phyloP scores from a whole-genome alignment of 1,140 invertebrate genomes.

The Halictus rubicundus region DNA sequence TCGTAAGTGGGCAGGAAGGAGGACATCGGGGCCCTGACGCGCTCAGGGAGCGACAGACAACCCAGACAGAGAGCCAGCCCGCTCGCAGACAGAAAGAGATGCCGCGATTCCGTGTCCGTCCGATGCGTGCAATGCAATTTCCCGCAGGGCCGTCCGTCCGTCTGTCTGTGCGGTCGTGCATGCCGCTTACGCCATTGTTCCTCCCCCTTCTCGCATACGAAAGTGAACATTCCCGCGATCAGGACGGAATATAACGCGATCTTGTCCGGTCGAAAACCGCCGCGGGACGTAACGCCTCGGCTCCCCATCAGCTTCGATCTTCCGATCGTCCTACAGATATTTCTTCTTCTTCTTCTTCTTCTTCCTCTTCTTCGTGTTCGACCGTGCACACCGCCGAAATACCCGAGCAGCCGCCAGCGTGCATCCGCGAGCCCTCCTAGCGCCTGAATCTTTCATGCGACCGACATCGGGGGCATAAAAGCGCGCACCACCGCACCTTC shows the following conservation, averaged over 20 bases:
- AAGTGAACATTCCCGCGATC: constrained; percentile 66
- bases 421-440: constrained; percentile 9
- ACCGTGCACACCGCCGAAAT: constrained; percentile 7
- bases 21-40: constrained; percentile 62
- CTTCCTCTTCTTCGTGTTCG: too few species aligned
- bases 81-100: neutral
- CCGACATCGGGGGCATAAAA: constrained; percentile 29
- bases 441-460: constrained; percentile 46
- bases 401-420: neutral
- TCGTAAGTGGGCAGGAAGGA: constrained; percentile 69
- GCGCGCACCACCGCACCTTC: neutral
- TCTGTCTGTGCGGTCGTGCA: constrained; percentile 61
- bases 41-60: constrained; percentile 38
- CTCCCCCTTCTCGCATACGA: constrained; percentile 61
- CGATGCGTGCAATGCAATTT: constrained; percentile 67
- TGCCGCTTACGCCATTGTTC: constrained; percentile 67
- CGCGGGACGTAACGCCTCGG: constrained; percentile 14
- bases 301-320: constrained; percentile 38
- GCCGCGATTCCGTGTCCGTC: constrained; percentile 41
- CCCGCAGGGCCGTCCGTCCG: constrained; percentile 62
- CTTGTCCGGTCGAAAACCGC: constrained; percentile 47
- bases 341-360: neutral
- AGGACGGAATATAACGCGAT: constrained; percentile 58
- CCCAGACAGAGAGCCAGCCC: neutral
- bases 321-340: constrained; percentile 8